Evolutionary conservation across 2,113 vertebrate genomes (phyloP), one percentile per base, ranked within the genome.

Genomic region (Dasyurus viverrinus): DNA sequence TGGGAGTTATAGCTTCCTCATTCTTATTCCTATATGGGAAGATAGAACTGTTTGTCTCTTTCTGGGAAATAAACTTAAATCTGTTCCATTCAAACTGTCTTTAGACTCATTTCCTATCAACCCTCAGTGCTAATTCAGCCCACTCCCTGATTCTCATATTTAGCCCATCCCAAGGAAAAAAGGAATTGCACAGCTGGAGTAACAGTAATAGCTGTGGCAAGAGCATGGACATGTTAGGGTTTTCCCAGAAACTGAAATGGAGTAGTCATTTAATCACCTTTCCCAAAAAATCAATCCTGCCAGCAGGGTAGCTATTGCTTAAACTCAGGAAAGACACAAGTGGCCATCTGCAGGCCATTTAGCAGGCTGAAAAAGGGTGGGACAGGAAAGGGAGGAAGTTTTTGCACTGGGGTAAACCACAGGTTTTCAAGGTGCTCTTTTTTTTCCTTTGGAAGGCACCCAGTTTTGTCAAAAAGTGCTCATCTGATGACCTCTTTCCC

Each of bases 351-450:
- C 24, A 90, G 92, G 50, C 53, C 46, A 23, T 89, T 60, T 57
- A 54, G 90, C 48, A 42, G 95, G 55, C 91, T 48, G 94, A 93
- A 89, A 89, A 53, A 68, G 97, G 97, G 96, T 19, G 97, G 95
- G 11, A 95, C 96, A 97, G 98, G 97, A 97, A 97, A 96, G 91
- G 95, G 93, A 95, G 91, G 94, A 96, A 91, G 94, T 96, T 97
- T 50, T 89, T 94, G 93, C 53, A 93, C 46, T 97, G 84, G 94
- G 30, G 30, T 53, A 96, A 94, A 93, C 96, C 96, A 93, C 97
- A 96, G 89, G 90, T 90, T 22, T 89, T 95, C 55, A 95, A 97
- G 97, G 96, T 96, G 92, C 97, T 95, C 48, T 95, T 76, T 11
- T 54, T 89, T 30, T 48, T 84, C 53, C 94, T 97, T 48, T 48